Evolutionary conservation across 2,113 vertebrate species (phyloP).

Genomic region (Seriola aureovittata): DNA sequence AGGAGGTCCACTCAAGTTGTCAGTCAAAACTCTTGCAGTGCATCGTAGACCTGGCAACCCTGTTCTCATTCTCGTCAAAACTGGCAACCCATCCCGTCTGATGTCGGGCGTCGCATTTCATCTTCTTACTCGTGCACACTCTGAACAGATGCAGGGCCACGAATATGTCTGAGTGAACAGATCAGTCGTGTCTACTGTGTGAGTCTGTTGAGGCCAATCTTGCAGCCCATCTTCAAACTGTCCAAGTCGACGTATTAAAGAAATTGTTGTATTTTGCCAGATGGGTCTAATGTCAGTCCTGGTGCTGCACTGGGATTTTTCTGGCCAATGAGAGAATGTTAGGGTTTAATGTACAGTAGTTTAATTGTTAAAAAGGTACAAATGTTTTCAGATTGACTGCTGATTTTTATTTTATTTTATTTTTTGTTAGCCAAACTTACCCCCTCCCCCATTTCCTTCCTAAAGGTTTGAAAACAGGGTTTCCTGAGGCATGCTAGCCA

Average conservation of each 20-base stretch:
- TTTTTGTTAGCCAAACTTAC: slow-evolving; percentile 63
- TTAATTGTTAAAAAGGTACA: slow-evolving; percentile 81
- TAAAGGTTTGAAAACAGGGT: slow-evolving; percentile 86
- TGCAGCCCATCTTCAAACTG: slow-evolving; percentile 57
- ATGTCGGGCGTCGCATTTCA: slow-evolving; percentile 32
- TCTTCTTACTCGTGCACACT: slow-evolving; percentile 17
- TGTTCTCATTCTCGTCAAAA: slow-evolving; percentile 30
- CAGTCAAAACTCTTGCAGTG: slow-evolving; percentile 33
- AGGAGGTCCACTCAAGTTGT: slow-evolving; percentile 24
- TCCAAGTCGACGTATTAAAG: slow-evolving; percentile 49
- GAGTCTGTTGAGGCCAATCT: slow-evolving; percentile 53
- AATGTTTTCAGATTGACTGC: slow-evolving; percentile 74
- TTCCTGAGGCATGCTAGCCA: slow-evolving; percentile 80
- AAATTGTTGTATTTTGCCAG: slow-evolving; percentile 65
- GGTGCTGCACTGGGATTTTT: slow-evolving; percentile 55
- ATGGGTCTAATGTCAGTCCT: slow-evolving; percentile 53
- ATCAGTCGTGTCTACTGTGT: slow-evolving; percentile 48
- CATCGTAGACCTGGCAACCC: slow-evolving; percentile 34
- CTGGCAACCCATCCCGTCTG: slow-evolving; percentile 23
- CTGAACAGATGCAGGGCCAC: slow-evolving; percentile 43
- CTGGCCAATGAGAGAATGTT: slow-evolving; percentile 73
- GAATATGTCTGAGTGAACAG: slow-evolving; percentile 54
- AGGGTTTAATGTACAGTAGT: slow-evolving; percentile 80
- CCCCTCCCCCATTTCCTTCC: slow-evolving; percentile 67
- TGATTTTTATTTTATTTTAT: slow-evolving; percentile 57